phyloP scores from a whole-genome alignment of 2,888 invertebrate genomes.

The Girardia tigrina region DNA sequence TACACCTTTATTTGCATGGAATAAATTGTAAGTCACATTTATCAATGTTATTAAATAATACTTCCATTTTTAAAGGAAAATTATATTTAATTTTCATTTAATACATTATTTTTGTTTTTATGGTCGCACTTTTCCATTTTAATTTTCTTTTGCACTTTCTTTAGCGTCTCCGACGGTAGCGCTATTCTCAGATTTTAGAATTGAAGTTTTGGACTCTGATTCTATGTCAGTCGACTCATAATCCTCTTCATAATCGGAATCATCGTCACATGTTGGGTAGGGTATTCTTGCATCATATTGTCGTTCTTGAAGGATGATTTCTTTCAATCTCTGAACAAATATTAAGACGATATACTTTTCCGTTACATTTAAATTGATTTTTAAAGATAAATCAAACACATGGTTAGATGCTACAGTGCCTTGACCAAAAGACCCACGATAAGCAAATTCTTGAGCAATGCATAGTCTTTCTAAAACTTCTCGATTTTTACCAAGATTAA shows the following conservation, averaged over 20 bases:
- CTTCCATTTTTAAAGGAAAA: too few relatives aligned
- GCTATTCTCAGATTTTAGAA: too few relatives aligned
- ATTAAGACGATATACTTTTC: not conserved
- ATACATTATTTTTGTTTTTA: too few relatives aligned
- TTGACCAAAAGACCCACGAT: not conserved
- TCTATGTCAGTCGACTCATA: too few relatives aligned
- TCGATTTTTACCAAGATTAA: not conserved
- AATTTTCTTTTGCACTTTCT: too few relatives aligned
- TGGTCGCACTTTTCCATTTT: too few relatives aligned
- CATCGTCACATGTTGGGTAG: not conserved
- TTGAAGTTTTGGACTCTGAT: too few relatives aligned
- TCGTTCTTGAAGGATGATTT: not conserved
- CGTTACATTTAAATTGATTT: not conserved
- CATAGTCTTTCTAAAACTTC: not conserved
- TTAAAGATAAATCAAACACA: constrained; percentile 3
- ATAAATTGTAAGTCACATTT: too few relatives aligned
- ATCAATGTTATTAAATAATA: too few relatives aligned
- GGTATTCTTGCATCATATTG: not conserved
- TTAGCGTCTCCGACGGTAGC: too few relatives aligned
- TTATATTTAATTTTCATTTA: too few relatives aligned
- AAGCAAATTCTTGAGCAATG: not conserved
- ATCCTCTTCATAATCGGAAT: not conserved
- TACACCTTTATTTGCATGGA: too few relatives aligned
- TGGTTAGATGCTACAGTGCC: not conserved
- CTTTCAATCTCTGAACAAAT: not conserved